phyloP scores from a whole-genome alignment of 2,888 invertebrate species.

The Nomada fucata region DNA sequence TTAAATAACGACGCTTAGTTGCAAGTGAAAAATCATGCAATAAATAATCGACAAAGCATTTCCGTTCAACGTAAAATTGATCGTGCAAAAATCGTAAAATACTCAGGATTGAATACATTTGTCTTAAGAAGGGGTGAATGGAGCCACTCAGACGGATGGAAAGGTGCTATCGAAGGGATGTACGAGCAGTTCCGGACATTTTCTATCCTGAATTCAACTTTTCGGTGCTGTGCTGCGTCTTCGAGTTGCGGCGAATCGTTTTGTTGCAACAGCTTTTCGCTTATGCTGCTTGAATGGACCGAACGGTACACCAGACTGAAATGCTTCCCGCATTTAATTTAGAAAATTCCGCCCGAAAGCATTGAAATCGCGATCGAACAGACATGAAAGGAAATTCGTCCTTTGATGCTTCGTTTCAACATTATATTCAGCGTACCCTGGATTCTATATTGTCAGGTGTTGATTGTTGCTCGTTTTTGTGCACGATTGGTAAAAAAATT shows the following conservation, averaged over 20 bases:
- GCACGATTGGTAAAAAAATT: background rate
- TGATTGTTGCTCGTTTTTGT: background rate
- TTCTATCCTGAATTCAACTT: constrained; percentile 43
- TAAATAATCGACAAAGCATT: no score
- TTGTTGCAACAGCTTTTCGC: constrained; percentile 39
- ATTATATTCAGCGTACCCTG: constrained; percentile 12
- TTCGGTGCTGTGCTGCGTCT: constrained; percentile 36
- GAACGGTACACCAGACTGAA: constrained; percentile 45
- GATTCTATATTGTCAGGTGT: no score
- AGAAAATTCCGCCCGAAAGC: constrained; percentile 52
- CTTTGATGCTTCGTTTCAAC: constrained; percentile 31
- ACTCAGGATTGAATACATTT: background rate
- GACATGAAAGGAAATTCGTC: constrained; percentile 42
- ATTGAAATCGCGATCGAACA: constrained; percentile 48
- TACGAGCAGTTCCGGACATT: constrained; percentile 33
- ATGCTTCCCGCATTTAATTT: constrained; percentile 55
- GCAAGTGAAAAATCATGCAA: background rate
- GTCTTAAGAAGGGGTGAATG: constrained; percentile 4
- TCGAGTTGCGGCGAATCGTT: constrained; percentile 53
- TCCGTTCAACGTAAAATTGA: background rate
- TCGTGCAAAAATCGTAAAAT: background rate
- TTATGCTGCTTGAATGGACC: constrained; percentile 60
- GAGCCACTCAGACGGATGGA: constrained; percentile 30
- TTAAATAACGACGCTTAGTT: no score
- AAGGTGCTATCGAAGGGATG: constrained; percentile 32